Conservation (phyloP, 2,797 vertebrate genomes). For the Cyclura pinguis region DNA sequence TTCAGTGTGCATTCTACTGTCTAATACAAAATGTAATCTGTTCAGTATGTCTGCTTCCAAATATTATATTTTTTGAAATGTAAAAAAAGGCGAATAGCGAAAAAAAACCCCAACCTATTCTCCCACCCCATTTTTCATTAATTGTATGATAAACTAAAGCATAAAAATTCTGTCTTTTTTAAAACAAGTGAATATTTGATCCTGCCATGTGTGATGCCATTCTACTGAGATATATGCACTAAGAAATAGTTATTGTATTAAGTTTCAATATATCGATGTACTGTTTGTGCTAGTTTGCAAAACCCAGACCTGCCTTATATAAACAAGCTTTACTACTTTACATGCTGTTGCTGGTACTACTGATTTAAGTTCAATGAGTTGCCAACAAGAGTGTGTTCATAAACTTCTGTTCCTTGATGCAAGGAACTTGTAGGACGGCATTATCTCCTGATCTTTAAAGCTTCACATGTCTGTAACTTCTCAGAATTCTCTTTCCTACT, state of each 20-base stretch:
- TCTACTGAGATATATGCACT: neutral
- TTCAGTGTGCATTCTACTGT: neutral
- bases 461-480: neutral
- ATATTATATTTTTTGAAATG: neutral
- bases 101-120: neutral
- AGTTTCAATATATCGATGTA: neutral
- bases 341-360: too few relatives aligned
- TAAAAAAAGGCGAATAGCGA: neutral
- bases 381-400: neutral
- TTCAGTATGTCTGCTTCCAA: neutral
- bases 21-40: neutral
- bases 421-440: neutral
- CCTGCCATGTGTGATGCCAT: neutral
- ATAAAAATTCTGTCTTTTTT: neutral
- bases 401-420: neutral
- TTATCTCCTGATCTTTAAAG: neutral
- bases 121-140: neutral
- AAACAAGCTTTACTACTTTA: neutral
- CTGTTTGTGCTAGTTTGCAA: neutral
- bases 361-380: neutral
- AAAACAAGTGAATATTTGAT: neutral
- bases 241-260: conserved; percentile 12
- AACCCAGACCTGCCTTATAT: neutral
- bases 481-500: neutral
- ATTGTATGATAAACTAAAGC: neutral